Conservation (phyloP, 2,113 vertebrate species). For the Antechinus flavipes region DNA sequence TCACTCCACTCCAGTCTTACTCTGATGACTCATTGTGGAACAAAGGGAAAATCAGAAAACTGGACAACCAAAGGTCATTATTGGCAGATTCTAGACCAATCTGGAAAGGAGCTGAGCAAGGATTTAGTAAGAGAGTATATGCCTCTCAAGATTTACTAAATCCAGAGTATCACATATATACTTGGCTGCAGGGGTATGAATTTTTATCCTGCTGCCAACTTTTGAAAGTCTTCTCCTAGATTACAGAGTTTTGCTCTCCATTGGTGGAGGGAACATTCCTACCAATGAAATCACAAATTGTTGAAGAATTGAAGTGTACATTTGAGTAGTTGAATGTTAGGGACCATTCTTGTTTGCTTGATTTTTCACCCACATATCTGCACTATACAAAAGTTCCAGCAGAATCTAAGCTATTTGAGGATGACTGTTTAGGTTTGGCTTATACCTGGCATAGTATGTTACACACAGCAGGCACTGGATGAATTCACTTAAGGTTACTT, state of each 20-base stretch:
- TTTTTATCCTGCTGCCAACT: not conserved
- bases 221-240: not conserved
- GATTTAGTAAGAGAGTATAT: not conserved
- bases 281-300: not conserved
- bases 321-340: not conserved
- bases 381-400: not conserved
- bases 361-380: not conserved
- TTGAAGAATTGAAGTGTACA: not conserved
- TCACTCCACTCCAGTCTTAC: not conserved
- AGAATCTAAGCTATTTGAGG: not conserved
- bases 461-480: not conserved
- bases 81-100: not conserved
- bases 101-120: not conserved
- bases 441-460: not conserved
- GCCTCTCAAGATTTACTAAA: not conserved
- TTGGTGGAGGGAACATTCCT: not conserved
- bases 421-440: not conserved
- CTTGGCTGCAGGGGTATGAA: not conserved
- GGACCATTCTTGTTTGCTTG: not conserved
- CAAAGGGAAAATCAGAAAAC: not conserved
- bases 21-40: not conserved
- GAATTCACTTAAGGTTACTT: not conserved
- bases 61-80: not conserved
- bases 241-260: not conserved
- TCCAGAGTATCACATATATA: not conserved